Evolutionary conservation across 2,113 vertebrate species (phyloP), one percentile per base, ranked within the genome.

Genomic region (Cavia aperea): DNA sequence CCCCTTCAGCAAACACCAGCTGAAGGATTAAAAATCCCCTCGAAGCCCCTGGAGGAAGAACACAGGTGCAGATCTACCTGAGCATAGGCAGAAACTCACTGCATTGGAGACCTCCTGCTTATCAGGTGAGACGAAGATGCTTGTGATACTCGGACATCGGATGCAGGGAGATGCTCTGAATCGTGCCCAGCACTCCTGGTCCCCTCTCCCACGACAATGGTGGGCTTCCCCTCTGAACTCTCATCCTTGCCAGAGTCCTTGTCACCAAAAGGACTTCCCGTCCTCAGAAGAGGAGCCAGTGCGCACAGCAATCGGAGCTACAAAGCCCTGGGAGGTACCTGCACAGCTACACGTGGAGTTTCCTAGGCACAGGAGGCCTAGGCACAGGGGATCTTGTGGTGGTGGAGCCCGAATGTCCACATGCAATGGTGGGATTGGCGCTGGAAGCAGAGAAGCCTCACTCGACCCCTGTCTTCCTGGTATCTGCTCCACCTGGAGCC

Each of bases 21-120:
- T 39, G 88, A 87, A 94, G 83, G 81, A 88, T 86, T 79, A 33
- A 89, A 97, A 92, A 68, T 6, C 63, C 65, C 85, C 54, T 16
- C 0, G 33, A 87, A 91, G 58, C 24, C 79, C 88, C 36, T 33
- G 91, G 83, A 36, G 63, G 26, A 60, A 15, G 16, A 70, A 60
- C 36, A 79, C 81, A 95, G 95, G 92, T 51, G 19, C 16, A 66
- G 66, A 46, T 77, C 16, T 56, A 93, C 73, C 31, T 51, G 66
- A 62, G 18, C 19, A 24, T 15, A 39, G n/a, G 11, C 54, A n/a
- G 2, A 10, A 70, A 21, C 49, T 43, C n/a, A 78, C 43, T 77
- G 36, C 49, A 13, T 36, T 1, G 7, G 31, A 68, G 26, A 68
- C 21, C 11, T 33, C 51, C 43, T 54, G 56, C 46, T 73, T 46